Evolutionary conservation across 2,888 invertebrate genomes (phyloP).

Genomic region (Clitarchus hookeri): DNA sequence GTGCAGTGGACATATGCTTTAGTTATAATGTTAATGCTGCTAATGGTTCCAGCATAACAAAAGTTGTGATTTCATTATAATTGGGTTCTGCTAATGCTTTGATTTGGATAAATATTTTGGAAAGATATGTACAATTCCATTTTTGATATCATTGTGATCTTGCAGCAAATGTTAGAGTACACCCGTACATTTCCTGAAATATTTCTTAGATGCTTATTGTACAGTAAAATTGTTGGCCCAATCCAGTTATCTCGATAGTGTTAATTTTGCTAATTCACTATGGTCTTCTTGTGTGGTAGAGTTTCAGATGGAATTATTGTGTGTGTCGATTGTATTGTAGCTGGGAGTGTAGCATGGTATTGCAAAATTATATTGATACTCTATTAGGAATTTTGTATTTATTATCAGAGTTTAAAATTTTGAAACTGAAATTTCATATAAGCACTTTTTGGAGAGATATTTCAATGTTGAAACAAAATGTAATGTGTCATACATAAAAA

Average conservation of each 20-base stretch:
- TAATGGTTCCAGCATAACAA: neutral
- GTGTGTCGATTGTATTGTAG: neutral
- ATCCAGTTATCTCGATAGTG: neutral
- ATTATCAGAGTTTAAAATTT: neutral
- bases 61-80: neutral
- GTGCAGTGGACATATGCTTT: too few relatives aligned
- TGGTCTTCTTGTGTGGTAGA: neutral
- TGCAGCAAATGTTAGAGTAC: neutral
- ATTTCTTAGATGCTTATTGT: neutral
- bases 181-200: neutral
- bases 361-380: neutral
- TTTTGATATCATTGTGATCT: neutral
- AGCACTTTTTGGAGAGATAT: constrained; percentile 1
- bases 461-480: neutral
- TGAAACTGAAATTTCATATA: neutral
- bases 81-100: neutral
- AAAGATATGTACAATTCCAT: neutral
- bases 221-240: neutral
- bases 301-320: neutral
- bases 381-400: neutral
- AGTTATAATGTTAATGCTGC: neutral
- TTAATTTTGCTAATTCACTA: neutral
- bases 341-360: neutral
- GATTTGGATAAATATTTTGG: neutral
- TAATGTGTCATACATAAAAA: neutral